Base-by-base conservation (phyloP, 2,888 invertebrate genomes). In the Phragmatobia fuliginosa region DNA sequence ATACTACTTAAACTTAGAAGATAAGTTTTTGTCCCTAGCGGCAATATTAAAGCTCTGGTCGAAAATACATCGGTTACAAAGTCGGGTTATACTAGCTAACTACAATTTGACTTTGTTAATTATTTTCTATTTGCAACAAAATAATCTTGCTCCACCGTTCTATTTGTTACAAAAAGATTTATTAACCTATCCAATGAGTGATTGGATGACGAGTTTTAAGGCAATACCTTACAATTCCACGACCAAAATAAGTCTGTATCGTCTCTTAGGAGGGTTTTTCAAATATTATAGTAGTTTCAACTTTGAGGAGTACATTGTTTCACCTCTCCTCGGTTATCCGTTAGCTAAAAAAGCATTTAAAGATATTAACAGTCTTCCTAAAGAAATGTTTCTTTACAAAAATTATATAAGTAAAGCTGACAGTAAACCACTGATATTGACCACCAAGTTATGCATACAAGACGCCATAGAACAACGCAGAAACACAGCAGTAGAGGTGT, bases 101-200 rank as follows among this genome's bases (percentile, higher is more conserved):
- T 66, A 73, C 25, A 18, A 67, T 41, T 70, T 69, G 28, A 65
- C 67, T 36, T 41, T 80, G 49, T 45, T 84, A 21, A 71, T 77
- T 0, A 71, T 83, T 67, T 83, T 85, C 61, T 85, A 77, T 67
- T 71, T 84, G 14, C 83, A 85, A 68, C 84, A 81, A 68, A 58
- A 60, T 5, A 66, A 72, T n/a, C n/a, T 72, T 25, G 65, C 49
- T 1, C 71, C 71, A 16, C 62, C 71, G 0, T 72, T 72, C 16
- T 7, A 14, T 52, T 25, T 72, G 38, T 52, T 72, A 49, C 68
- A 72, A 66, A 63, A 38, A 38, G n/a, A 71, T 21, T 32, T 62
- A 25, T 14, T 56, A 1, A 49, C 31, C 25, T 62, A 62, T 32
- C 71, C 62, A 1, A 25, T 49, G 2, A 41, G 49, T 32, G 33